Evolutionary conservation across 2,888 invertebrate species (phyloP).

Genomic region (Bombylius discolor): DNA sequence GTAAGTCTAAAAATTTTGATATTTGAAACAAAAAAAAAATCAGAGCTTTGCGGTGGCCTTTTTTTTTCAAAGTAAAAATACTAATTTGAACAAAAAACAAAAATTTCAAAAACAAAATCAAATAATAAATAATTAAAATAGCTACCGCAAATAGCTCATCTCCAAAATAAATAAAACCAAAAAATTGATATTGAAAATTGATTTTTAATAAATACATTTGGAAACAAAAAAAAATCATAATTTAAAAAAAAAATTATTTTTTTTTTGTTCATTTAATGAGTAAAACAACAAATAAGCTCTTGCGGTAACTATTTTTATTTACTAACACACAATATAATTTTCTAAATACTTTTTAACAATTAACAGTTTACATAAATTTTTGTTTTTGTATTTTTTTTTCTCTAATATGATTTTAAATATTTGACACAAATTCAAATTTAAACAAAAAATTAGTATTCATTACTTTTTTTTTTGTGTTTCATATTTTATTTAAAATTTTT

Average conservation of each 20-base stretch:
- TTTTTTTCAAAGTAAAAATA: not conserved
- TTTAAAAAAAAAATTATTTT: not conserved
- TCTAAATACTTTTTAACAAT: too few species aligned
- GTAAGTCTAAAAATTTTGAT: too few species aligned
- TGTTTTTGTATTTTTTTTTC: too few species aligned
- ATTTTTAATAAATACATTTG: not conserved
- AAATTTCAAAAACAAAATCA: not conserved
- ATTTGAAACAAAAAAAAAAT: too few species aligned
- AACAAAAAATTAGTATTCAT: too few species aligned
- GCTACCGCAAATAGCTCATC: not conserved
- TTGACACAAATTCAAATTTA: too few species aligned
- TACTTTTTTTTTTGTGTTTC: too few species aligned
- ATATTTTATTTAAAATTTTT: too few species aligned
- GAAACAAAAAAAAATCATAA: not conserved
- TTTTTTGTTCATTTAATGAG: not conserved
- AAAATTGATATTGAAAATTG: not conserved
- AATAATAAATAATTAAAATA: not conserved
- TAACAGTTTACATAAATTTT: too few species aligned
- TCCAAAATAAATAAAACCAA: not conserved
- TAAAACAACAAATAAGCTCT: conserved; percentile 13
- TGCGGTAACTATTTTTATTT: conserved; percentile 17
- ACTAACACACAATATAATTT: too few species aligned
- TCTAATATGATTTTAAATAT: too few species aligned
- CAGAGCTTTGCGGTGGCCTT: not conserved
- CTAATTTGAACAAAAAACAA: not conserved